Conservation (phyloP, 2,888 invertebrate genomes). For the Parasteatoda lunata region DNA sequence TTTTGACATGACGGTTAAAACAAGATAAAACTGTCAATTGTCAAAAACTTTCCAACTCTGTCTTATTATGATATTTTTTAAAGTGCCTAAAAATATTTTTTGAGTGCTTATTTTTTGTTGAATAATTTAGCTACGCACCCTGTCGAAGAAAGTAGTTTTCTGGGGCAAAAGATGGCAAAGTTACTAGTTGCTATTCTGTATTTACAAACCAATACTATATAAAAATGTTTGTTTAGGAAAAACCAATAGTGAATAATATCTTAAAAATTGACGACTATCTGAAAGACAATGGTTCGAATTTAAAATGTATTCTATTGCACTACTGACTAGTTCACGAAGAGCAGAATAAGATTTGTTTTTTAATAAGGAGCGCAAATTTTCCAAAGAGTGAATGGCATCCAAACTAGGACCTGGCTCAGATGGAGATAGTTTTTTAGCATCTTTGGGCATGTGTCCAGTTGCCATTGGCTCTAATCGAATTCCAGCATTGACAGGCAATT, state of each 20-base stretch:
- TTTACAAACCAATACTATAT: slow-evolving; percentile 22
- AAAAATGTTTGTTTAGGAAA: slow-evolving; percentile 51
- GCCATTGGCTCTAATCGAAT: slow-evolving; percentile 46
- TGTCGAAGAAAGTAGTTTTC: no score
- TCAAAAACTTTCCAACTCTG: no score
- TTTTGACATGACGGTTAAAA: no score
- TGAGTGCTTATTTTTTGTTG: no score
- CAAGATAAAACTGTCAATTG: no score
- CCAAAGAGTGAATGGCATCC: slow-evolving; percentile 22
- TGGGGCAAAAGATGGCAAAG: no score
- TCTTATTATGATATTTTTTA: no score
- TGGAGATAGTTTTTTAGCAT: background rate
- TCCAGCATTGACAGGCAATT: slow-evolving; percentile 51
- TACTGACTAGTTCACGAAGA: slow-evolving; percentile 27
- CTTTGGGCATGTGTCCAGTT: slow-evolving; percentile 26
- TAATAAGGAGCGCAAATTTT: slow-evolving; percentile 24
- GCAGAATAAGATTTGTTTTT: slow-evolving; percentile 44
- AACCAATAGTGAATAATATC: slow-evolving; percentile 31
- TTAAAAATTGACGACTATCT: slow-evolving; percentile 39
- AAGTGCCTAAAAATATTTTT: no score
- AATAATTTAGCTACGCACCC: no score
- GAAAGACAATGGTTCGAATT: slow-evolving; percentile 21
- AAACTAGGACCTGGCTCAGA: slow-evolving; percentile 17
- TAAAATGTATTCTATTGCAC: slow-evolving; percentile 23
- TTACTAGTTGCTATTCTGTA: background rate